phyloP scores from a whole-genome alignment of 2,113 vertebrate genomes.

The Cyprinodon tularosa region DNA sequence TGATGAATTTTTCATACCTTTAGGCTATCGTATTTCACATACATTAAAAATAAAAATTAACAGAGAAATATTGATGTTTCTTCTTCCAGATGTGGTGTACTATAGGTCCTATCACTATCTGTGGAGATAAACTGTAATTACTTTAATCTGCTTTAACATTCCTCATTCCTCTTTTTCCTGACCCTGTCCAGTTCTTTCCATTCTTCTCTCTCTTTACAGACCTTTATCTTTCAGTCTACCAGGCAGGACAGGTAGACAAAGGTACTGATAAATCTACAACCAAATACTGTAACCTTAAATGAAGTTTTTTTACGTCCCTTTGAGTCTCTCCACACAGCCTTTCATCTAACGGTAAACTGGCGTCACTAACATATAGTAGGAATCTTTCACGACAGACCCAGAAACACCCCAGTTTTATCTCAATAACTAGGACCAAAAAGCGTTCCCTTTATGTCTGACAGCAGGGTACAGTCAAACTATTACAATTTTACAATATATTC shows the following conservation, averaged over 20 bases:
- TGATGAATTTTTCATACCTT: slow-evolving; percentile 21
- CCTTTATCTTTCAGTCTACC: slow-evolving; percentile 99
- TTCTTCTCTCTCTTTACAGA: slow-evolving; percentile 99
- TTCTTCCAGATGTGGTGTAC: slow-evolving; percentile 69
- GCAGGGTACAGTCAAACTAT: not conserved
- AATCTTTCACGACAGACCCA: slow-evolving; percentile 89
- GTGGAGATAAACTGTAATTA: slow-evolving; percentile 79
- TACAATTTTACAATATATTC: too few relatives aligned
- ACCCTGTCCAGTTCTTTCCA: slow-evolving; percentile 98
- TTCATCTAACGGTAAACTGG: slow-evolving; percentile 89
- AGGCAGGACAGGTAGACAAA: slow-evolving; percentile 99
- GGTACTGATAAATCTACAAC: slow-evolving; percentile 96
- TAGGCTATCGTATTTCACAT: not conserved
- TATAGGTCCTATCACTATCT: slow-evolving; percentile 76
- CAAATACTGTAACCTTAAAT: slow-evolving; percentile 71
- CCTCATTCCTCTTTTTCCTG: slow-evolving; percentile 92
- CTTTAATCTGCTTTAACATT: slow-evolving; percentile 87
- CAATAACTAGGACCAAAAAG: not conserved
- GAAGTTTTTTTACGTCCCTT: slow-evolving; percentile 38
- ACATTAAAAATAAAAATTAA: not conserved
- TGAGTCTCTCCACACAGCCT: slow-evolving; percentile 63
- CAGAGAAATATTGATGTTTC: not conserved
- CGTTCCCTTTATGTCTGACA: not conserved
- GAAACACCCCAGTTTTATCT: slow-evolving; percentile 74
- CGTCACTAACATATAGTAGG: slow-evolving; percentile 83